Evolutionary conservation across 1,140 invertebrate species (phyloP), one percentile per base, ranked within the genome.

Genomic region (Yoshiicerus persimilis): DNA sequence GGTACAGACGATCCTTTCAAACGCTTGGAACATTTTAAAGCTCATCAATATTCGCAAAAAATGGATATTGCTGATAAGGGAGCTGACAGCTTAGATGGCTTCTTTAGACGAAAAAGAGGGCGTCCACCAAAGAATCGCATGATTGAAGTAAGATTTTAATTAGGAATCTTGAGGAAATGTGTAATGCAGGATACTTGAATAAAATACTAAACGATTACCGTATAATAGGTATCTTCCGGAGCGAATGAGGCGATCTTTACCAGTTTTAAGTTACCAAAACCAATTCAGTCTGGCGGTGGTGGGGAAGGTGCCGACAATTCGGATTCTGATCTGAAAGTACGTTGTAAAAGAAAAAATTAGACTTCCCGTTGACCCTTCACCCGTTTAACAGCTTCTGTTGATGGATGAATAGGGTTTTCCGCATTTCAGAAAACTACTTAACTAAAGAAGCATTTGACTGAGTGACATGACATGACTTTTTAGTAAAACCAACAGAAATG

Each of bases 51-150:
- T 91, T 93, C 93, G 16, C 93, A 93, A 30, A 94, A 94, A 90
- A 92, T 94, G 89, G 94, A 90, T 25, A 83, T 90, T 93, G 87
- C 91, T 94, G 66, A 93, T 93, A 92, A 93, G 93, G 90, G 93
- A 93, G 41, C 36, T 83, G 77, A 90, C 47, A 89, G 66, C 84
- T 41, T 87, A 70, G 96, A 97, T 92, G 96, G 96, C 20, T 96
- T 97, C 95, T 98, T 98, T 92, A 96, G 97, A 92, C 94, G 97
- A 88, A 98, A 98, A 91, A 93, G 97, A 36, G 97, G 97, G 87
- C 93, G 97, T 86, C 97, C 97, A 25, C 97, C 97, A 16, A 98
- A 98, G 92, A 98, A 98, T 92, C 93, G 97, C 4, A 95, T 98
- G 20, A 97, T 98, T 80, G 97, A 98, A 94, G 94, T 94, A 91